Evolutionary conservation across 2,797 vertebrate genomes (phyloP), one percentile per base, ranked within the genome.

Genomic region (Zenarchopterus dispar): DNA sequence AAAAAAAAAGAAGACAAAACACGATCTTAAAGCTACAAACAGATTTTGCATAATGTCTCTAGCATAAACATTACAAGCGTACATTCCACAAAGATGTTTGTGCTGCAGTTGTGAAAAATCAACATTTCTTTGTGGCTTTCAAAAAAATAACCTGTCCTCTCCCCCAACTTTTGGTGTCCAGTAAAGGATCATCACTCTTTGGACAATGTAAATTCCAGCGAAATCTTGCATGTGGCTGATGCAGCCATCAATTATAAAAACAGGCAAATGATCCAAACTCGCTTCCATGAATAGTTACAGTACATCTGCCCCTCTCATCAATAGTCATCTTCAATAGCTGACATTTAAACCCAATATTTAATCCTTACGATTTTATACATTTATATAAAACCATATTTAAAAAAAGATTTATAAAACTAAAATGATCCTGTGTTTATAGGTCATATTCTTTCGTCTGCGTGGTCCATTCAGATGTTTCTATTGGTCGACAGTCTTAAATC

Each of bases 371-470:
- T 89, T 78, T 79, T 75, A 80, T 83, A 92, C 91, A 92, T 87
- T 86, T 90, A 90, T 93, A 93, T 89, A 93, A 93, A 93, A 93
- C 63, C 88, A 92, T 76, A 87, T 86, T 85, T 85, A 60, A 80
- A 83, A 84, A 82, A 91, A 78, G 62, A 77, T 63, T 83, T 86
- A 89, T 79, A 92, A 89, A 91, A 91, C 77, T 87, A 82, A 90
- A 87, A 87, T 71, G 67, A 85, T 84, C 77, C 78, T 77, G 83
- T 82, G 75, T 86, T 86, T 80, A 73, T 64, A 83, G 75, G 65
- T 85, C 52, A 65, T 79, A 85, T 71, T 76, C 62, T 67, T 55
- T 58, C 72, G 66, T 75, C 62, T 56, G 64, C 53, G 77, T 84
- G 84, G 85, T 87, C 88, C 71, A 8, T 82, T 73, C 70, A 80